These are phyloP conservation scores for Enteromius argenteus DNA, from an alignment of 2,797 vertebrate genomes.

Conservation along the genomic window DNA sequence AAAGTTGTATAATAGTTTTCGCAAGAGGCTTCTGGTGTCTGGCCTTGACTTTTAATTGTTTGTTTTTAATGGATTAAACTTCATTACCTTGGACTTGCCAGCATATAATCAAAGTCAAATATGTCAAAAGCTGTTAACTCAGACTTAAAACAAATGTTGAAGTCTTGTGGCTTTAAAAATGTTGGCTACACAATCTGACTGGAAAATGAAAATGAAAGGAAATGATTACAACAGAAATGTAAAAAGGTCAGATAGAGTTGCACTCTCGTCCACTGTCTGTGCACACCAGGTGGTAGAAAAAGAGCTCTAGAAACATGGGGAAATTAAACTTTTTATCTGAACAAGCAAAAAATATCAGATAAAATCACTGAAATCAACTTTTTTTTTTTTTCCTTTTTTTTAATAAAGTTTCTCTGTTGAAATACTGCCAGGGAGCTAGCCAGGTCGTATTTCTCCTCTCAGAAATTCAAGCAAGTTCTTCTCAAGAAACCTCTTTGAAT, in stretches of 20 bases:
- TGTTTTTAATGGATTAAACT: constrained; percentile 22
- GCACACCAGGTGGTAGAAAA: background rate
- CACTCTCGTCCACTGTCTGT: background rate
- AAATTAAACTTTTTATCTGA: background rate
- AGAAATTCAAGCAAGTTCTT: background rate
- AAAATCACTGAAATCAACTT: background rate
- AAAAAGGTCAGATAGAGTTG: background rate
- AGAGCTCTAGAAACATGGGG: background rate
- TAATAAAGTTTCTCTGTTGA: background rate
- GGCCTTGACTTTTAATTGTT: constrained; percentile 39
- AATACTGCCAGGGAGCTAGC: background rate
- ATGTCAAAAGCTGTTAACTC: constrained; percentile 32
- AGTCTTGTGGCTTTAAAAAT: background rate
- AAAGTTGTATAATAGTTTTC: background rate
- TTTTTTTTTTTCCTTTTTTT: background rate
- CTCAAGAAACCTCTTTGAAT: background rate
- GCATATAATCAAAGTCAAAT: constrained; percentile 48
- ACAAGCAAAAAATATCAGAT: background rate
- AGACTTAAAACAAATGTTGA: constrained; percentile 23
- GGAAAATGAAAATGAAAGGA: constrained; percentile 33
- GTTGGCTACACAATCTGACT: constrained; percentile 10
- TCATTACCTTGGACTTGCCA: constrained; percentile 10
- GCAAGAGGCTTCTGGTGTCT: background rate
- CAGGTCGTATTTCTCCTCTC: background rate
- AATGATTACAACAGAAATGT: constrained; percentile 23